Evolutionary conservation across 2,797 vertebrate species (phyloP).

Genomic region (Masticophis lateralis): DNA sequence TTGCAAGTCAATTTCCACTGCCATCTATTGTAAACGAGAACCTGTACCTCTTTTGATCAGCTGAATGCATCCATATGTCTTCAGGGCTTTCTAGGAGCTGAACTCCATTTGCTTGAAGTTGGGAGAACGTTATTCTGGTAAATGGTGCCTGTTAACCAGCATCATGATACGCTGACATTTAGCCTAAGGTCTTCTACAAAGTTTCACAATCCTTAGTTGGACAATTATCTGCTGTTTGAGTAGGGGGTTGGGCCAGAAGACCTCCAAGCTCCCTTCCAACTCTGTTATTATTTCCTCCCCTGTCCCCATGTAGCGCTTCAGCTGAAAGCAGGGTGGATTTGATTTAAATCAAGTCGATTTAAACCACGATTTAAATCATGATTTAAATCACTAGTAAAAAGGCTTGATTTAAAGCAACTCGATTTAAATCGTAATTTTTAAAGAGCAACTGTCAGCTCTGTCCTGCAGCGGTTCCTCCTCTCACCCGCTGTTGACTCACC

Average conservation of each 20-base stretch:
- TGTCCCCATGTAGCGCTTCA: background rate
- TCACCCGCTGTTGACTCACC: no score
- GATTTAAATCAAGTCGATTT: no score
- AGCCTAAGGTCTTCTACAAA: conserved; percentile 54
- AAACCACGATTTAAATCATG: no score
- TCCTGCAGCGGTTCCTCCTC: no score
- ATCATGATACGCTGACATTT: conserved; percentile 65
- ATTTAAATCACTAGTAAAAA: no score
- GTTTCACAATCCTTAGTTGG: conserved; percentile 56
- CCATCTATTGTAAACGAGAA: conserved; percentile 60
- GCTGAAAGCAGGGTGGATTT: background rate
- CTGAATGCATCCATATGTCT: conserved; percentile 61
- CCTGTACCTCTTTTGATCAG: conserved; percentile 51
- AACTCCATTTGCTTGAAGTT: conserved; percentile 70
- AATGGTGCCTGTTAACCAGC: conserved; percentile 71
- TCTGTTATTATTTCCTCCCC: background rate
- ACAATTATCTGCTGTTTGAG: background rate
- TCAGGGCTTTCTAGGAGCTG: conserved; percentile 66
- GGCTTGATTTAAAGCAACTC: no score
- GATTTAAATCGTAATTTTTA: no score
- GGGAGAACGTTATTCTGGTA: conserved; percentile 65
- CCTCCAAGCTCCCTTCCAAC: background rate
- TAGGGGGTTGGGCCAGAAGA: background rate
- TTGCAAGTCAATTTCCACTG: conserved; percentile 60
- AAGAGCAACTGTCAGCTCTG: background rate